phyloP scores from a whole-genome alignment of 2,888 invertebrate genomes.

The Thysanoteuthis rhombus region DNA sequence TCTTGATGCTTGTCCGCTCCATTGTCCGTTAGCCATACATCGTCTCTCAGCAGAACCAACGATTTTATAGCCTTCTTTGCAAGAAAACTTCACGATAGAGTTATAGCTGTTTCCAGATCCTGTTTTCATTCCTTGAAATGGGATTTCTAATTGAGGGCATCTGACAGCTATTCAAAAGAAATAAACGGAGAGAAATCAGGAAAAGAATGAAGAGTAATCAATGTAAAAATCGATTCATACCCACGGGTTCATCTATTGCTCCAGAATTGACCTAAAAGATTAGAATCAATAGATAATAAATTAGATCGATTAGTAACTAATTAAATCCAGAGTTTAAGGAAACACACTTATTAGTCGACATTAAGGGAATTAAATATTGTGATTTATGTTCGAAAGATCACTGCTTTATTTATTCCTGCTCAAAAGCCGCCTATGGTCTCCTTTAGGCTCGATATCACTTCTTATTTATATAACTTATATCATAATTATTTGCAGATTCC shows the following conservation, averaged over 20 bases:
- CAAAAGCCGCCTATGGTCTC: no score
- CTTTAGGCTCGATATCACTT: no score
- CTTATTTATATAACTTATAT: no score
- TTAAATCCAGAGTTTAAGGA: background rate
- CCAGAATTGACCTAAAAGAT: background rate
- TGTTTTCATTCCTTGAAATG: constrained; percentile 90
- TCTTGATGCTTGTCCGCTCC: constrained; percentile 90
- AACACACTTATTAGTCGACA: background rate
- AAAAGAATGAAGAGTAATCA: background rate
- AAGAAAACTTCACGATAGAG: constrained; percentile 93
- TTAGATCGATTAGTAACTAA: background rate
- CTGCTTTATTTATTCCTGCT: background rate
- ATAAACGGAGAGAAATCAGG: background rate
- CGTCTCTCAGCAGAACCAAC: constrained; percentile 88
- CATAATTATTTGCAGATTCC: no score
- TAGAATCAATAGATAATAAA: background rate
- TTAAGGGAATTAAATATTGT: background rate
- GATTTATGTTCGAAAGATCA: background rate
- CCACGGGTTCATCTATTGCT: background rate
- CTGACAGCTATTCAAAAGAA: constrained; percentile 78
- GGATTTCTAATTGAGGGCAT: constrained; percentile 90
- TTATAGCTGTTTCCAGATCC: constrained; percentile 94
- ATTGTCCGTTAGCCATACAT: constrained; percentile 93
- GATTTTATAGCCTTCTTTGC: constrained; percentile 91
- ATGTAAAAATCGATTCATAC: background rate